These are phyloP conservation scores for Aphidius ervi DNA, from an alignment of 1,140 invertebrate species.

Conservation along the genomic window DNA sequence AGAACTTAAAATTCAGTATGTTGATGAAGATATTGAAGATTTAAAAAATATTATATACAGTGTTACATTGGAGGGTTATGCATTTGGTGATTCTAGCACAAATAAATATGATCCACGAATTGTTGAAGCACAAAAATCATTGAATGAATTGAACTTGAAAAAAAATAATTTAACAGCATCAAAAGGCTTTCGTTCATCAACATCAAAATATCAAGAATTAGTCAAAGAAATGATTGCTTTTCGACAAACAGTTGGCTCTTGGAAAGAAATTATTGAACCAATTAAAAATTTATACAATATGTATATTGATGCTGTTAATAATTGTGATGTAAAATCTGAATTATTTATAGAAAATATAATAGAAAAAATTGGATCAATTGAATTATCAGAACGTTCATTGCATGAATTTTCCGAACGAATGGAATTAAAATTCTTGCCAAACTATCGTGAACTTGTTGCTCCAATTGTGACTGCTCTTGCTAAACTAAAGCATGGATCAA, in stretches of 20 bases:
- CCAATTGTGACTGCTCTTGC: slow-evolving; percentile 59
- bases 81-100: slow-evolving; percentile 27
- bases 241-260: slow-evolving; percentile 28
- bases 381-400: slow-evolving; percentile 58
- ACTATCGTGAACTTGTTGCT: slow-evolving; percentile 65
- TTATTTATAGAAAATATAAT: too few species aligned
- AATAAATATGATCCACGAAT: slow-evolving; percentile 27
- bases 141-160: slow-evolving; percentile 30
- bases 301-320: slow-evolving; percentile 11
- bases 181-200: slow-evolving; percentile 57
- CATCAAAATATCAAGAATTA: slow-evolving; percentile 54
- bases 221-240: slow-evolving; percentile 39
- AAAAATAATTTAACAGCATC: slow-evolving; percentile 28
- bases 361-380: slow-evolving; percentile 13
- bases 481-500: slow-evolving; percentile 59
- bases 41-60: slow-evolving; percentile 33
- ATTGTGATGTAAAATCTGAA: too few species aligned
- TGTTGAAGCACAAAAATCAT: slow-evolving; percentile 4
- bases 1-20: slow-evolving; percentile 62
- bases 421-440: slow-evolving; percentile 52
- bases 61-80: slow-evolving; percentile 30
- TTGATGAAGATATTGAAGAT: slow-evolving; percentile 60
- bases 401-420: slow-evolving; percentile 57
- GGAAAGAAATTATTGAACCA: slow-evolving; percentile 24
- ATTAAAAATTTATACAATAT: slow-evolving; percentile 9